A percentile compares a stretch with the other conserved stretches of the same genome.
Evolutionary conservation across 2,113 vertebrate species (phyloP).

Genomic region (Vanacampus margaritifer): DNA sequence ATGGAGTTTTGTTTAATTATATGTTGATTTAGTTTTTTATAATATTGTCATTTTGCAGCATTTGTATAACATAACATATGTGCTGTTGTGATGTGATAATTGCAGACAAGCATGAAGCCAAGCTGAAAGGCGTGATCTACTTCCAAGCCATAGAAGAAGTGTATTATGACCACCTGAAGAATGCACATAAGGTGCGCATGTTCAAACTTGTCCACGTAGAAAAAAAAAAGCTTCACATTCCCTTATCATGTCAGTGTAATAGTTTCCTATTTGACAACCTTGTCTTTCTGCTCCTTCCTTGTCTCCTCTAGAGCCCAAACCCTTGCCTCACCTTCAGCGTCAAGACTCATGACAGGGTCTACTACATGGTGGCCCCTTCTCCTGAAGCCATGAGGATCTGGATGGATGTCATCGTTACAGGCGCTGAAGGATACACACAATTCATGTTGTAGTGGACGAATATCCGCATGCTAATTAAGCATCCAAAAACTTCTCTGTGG

Average conservation of each 20-base stretch:
- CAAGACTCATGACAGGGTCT: slow-evolving; percentile 93
- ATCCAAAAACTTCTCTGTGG: neutral
- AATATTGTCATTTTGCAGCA: neutral
- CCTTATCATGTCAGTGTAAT: neutral
- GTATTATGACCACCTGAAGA: slow-evolving; percentile 97
- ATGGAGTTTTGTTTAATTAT: neutral
- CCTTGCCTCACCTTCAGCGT: slow-evolving; percentile 92
- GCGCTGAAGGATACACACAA: slow-evolving; percentile 93
- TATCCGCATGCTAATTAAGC: neutral
- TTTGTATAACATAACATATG: neutral
- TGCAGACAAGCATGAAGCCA: slow-evolving; percentile 95
- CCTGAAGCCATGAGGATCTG: slow-evolving; percentile 97
- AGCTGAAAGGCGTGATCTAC: slow-evolving; percentile 97
- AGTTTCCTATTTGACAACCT: neutral
- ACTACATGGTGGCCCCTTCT: slow-evolving; percentile 94
- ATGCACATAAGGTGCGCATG: slow-evolving; percentile 87
- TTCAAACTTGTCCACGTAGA: neutral
- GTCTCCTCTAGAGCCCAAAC: slow-evolving; percentile 83
- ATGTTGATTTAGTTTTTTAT: neutral
- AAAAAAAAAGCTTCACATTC: neutral
- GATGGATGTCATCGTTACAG: slow-evolving; percentile 99
- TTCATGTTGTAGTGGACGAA: slow-evolving; percentile 90
- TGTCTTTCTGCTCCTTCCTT: neutral
- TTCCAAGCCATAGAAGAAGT: slow-evolving; percentile 99
- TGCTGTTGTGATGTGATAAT: slow-evolving; percentile 7